Percentiles rank a stretch among this genome's conserved stretches.
Conservation (phyloP, 2,797 vertebrate species). For the Myiotriccus ornatus region DNA sequence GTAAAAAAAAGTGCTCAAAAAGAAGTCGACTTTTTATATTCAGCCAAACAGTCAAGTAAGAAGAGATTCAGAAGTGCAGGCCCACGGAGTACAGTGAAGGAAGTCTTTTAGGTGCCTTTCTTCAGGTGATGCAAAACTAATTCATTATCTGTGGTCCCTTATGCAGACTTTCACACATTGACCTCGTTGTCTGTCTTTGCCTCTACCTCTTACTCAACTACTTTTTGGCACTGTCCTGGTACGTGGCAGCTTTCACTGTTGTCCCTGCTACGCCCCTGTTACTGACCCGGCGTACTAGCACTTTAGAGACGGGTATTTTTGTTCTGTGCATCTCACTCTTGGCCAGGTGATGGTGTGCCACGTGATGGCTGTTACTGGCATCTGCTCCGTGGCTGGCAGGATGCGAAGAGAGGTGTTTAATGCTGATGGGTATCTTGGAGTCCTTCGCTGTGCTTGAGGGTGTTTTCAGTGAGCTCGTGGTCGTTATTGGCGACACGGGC, state of each 20-base stretch:
- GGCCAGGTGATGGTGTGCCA: conserved; percentile 75
- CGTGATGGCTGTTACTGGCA: conserved; percentile 76
- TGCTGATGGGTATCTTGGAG: conserved; percentile 94
- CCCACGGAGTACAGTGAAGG: neutral
- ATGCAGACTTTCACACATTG: neutral
- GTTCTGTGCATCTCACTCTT: conserved; percentile 89
- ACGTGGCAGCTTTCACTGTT: conserved; percentile 70
- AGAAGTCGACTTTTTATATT: conserved; percentile 43
- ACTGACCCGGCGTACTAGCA: conserved; percentile 90
- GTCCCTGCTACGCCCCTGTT: conserved; percentile 82
- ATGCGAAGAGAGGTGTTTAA: conserved; percentile 85
- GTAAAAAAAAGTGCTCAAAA: conserved; percentile 73
- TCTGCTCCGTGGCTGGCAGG: conserved; percentile 85
- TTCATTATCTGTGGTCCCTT: neutral
- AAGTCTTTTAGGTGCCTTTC: conserved; percentile 30
- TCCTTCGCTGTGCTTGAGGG: conserved; percentile 89
- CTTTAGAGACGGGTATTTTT: conserved; percentile 96
- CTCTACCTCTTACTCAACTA: conserved; percentile 64
- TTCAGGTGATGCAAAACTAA: conserved; percentile 25
- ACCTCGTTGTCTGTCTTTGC: neutral
- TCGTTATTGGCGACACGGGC: conserved; percentile 81
- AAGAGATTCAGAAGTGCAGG: conserved; percentile 47
- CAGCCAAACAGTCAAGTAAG: conserved; percentile 1
- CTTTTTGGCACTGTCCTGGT: conserved; percentile 87
- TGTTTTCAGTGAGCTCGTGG: conserved; percentile 87